Percentiles rank a stretch among this genome's conserved stretches.
Conservation (phyloP, 2,113 vertebrate species). For the Oncorhynchus masou region DNA sequence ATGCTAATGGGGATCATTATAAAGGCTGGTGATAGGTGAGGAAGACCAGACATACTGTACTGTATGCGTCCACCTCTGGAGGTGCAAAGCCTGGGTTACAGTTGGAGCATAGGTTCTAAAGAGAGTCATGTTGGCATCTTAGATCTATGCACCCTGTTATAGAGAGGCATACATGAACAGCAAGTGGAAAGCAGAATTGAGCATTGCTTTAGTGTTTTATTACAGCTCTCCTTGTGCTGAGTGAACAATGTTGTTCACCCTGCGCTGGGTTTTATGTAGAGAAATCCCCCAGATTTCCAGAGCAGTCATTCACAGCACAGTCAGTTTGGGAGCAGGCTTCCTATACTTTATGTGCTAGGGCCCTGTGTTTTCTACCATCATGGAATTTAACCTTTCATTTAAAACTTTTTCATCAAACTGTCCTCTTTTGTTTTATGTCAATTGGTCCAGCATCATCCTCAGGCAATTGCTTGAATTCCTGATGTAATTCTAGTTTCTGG, state of each 20-base stretch:
- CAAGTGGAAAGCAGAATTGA: not conserved
- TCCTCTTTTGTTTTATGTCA: too few relatives aligned
- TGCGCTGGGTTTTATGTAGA: slow-evolving; percentile 17
- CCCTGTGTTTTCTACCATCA: too few relatives aligned
- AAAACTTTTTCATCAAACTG: too few relatives aligned
- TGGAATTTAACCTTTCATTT: too few relatives aligned
- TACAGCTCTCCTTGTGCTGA: not conserved
- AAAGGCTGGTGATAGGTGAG: not conserved
- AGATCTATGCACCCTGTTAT: not conserved
- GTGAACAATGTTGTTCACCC: slow-evolving; percentile 10
- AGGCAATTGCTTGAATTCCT: too few relatives aligned
- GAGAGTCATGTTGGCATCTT: not conserved
- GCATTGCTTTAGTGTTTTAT: not conserved
- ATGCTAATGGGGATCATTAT: not conserved
- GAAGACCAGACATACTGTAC: not conserved
- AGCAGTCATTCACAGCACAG: not conserved
- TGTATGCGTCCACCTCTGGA: too few relatives aligned
- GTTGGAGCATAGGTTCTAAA: not conserved
- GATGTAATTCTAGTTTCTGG: too few relatives aligned
- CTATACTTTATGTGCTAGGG: not conserved
- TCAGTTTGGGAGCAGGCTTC: not conserved
- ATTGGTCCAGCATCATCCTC: too few relatives aligned
- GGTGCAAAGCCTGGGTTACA: too few relatives aligned
- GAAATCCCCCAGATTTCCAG: slow-evolving; percentile 23
- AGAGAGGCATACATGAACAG: not conserved